Percentiles rank a stretch among this genome's conserved stretches.
Conservation (phyloP, 1,140 invertebrate genomes). For the Leptinotarsa lineolata region DNA sequence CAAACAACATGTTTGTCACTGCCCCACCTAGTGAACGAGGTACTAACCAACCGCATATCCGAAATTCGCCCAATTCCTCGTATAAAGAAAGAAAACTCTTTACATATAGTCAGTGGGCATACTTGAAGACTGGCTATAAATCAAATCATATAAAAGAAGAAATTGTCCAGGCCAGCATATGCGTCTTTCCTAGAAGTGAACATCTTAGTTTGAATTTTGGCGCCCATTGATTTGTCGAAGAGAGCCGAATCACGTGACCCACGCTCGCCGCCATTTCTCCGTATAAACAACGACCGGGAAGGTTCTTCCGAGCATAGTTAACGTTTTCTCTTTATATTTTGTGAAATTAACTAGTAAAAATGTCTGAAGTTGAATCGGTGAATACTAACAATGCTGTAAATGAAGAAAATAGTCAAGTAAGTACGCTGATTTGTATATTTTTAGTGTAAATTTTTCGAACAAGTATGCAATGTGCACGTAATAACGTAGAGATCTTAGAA, state of each 20-base stretch:
- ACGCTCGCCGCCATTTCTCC: constrained; percentile 57
- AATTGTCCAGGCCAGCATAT: no score
- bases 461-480: constrained; percentile 53
- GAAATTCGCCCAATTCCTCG: no score
- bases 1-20: no score
- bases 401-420: constrained; percentile 55
- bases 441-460: constrained; percentile 39
- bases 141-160: no score
- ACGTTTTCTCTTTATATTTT: constrained; percentile 37
- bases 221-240: constrained; percentile 38
- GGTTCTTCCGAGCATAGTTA: constrained; percentile 45
- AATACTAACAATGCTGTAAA: constrained; percentile 51
- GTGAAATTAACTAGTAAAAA: constrained; percentile 47
- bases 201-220: background rate
- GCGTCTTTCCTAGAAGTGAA: no score
- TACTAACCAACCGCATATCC: no score
- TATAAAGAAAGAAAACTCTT: no score
- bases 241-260: constrained; percentile 53
- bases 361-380: constrained; percentile 55
- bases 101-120: no score
- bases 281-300: constrained; percentile 57
- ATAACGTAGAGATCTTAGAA: constrained; percentile 46
- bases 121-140: no score
- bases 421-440: constrained; percentile 34
- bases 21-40: no score